Conservation (phyloP, 2,797 vertebrate genomes). For the Yasuhikotakia modesta region DNA sequence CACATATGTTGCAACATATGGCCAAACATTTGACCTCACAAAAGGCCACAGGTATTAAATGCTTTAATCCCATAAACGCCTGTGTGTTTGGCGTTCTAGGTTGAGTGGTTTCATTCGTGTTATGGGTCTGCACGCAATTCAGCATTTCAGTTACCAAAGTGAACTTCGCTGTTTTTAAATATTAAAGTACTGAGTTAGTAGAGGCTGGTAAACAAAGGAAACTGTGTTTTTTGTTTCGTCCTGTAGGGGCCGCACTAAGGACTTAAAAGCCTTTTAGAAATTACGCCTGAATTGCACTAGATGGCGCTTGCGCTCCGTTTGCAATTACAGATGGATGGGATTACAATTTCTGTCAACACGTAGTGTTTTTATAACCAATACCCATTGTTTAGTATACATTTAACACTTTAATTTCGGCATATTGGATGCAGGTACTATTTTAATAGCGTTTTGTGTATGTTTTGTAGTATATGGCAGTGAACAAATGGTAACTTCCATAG, state of each 20-base stretch:
- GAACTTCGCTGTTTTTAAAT: slow-evolving; percentile 2
- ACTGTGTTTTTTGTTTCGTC: background rate
- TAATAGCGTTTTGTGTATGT: background rate
- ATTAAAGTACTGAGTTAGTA: background rate
- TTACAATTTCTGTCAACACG: background rate
- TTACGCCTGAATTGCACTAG: slow-evolving; percentile 1
- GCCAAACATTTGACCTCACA: background rate
- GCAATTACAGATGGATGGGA: background rate
- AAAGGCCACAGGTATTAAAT: background rate
- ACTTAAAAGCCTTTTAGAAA: background rate
- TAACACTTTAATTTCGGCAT: background rate
- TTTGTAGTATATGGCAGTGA: no score
- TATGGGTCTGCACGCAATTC: background rate
- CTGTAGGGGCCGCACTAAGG: slow-evolving; percentile 11
- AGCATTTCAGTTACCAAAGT: background rate
- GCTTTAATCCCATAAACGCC: background rate
- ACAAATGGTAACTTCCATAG: no score
- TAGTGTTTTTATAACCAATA: background rate
- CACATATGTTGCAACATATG: background rate
- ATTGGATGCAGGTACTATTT: background rate
- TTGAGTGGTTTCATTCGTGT: background rate
- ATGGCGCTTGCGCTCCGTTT: slow-evolving; percentile 25
- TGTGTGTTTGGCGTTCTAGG: background rate
- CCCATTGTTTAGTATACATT: background rate
- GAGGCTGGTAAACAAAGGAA: slow-evolving; percentile 40